Evolutionary conservation across 53 echinoderm and acorn worm genomes (phyloP), one percentile per base, ranked within the genome.

Genomic region (Hippasteria phrygiana): DNA sequence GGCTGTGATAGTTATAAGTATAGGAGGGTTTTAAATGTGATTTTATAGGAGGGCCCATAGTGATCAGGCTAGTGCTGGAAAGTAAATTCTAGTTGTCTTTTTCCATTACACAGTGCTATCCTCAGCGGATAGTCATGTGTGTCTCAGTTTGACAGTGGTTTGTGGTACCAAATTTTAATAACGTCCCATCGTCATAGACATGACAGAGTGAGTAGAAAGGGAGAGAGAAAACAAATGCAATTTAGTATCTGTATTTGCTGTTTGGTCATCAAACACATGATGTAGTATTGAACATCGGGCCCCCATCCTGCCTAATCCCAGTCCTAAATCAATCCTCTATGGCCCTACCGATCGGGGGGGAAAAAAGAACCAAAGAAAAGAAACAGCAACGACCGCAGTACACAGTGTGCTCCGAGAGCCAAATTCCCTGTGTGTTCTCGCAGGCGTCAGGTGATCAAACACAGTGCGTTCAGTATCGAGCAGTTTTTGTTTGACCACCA

Each of bases 401-500:
- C 40, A 17, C 40, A 18, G 41, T 43, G n/a, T 22, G 9, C 3
- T 73, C 28, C 16, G 28, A 63, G 64, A 82, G 65, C 27, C 42
- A 82, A 65, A 65, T 65, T 31, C 43, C 13, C 64, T 0, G 18
- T 65, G 47, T 36, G 53, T 71, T 71, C 20, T 71, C 36, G 55
- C 85, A 85, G 85, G 71, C 83, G 64, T 85, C 85, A 85, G 85
- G 85, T 85, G 85, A 85, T 42, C 85, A 85, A 85, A 85, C 69
- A 85, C 2, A 1, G 29, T 27, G 33, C 85, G 70, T 50, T 42
- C 70, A 34, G 85, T 85, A 85, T 85, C 70, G 85, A 85, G 64
- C 85, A 27, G 85, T 69, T 48, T 51, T 53, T 85, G 85, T 85
- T 85, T 85, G 85, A 70, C 64, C n/a, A 85, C 85, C 85, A 26